Percentiles rank a stretch among this genome's conserved stretches.
Conservation (phyloP, 2,797 vertebrate genomes). For the Lagodon rhomboides region DNA sequence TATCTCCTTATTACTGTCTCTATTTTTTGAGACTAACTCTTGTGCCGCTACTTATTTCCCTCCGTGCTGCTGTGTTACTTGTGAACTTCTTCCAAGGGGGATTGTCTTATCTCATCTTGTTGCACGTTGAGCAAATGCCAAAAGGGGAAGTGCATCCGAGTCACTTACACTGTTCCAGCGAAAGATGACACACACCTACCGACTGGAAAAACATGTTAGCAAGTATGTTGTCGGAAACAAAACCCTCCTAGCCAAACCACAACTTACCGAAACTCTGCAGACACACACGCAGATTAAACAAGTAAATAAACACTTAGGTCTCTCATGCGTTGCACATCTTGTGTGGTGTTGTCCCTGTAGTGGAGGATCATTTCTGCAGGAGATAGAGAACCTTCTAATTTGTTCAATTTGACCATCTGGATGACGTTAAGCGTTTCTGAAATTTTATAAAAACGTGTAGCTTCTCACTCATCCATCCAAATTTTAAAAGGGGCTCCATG, state of each 20-base stretch:
- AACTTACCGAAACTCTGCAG: neutral
- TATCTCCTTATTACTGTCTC: too few relatives aligned
- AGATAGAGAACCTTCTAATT: too few relatives aligned
- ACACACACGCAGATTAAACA: too few relatives aligned
- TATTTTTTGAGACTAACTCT: too few relatives aligned
- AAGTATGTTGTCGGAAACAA: too few relatives aligned
- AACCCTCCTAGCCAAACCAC: neutral
- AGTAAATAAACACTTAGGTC: neutral
- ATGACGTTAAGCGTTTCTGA: neutral
- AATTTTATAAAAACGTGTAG: neutral
- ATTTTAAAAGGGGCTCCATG: too few relatives aligned
- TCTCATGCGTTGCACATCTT: neutral
- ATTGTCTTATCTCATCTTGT: too few relatives aligned
- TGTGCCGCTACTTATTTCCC: too few relatives aligned
- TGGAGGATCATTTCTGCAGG: neutral
- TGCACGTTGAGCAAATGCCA: neutral
- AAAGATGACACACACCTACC: neutral
- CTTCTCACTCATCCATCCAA: neutral
- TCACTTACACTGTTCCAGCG: neutral
- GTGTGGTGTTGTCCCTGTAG: neutral
- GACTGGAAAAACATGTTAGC: too few relatives aligned
- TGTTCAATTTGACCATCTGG: neutral
- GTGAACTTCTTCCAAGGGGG: too few relatives aligned
- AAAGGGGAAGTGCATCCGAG: slow-evolving; percentile 9
- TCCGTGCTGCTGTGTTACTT: too few relatives aligned